Evolutionary conservation across 1,140 invertebrate genomes (phyloP).

Genomic region (Sinella curviseta): DNA sequence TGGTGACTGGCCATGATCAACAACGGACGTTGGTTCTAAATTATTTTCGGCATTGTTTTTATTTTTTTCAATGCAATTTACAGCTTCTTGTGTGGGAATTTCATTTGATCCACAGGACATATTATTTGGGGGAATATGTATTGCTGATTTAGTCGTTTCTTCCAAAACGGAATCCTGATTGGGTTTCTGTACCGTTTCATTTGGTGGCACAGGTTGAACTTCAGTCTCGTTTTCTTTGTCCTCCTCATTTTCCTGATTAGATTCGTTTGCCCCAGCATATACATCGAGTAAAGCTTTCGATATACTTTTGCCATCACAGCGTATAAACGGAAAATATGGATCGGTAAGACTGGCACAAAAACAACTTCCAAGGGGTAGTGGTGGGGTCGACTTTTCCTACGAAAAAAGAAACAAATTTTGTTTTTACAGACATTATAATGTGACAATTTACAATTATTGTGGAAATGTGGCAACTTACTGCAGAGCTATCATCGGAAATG

Average conservation of each 20-base stretch:
- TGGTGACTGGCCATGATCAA: not conserved
- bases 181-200: not conserved
- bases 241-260: not conserved
- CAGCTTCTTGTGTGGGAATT: no score
- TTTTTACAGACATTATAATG: not conserved
- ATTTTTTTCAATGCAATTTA: no score
- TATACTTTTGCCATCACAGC: conserved; percentile 68
- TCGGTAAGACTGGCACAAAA: conserved; percentile 61
- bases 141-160: no score
- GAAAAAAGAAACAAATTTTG: not conserved
- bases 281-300: conserved; percentile 71
- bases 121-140: no score
- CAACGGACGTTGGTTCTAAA: not conserved
- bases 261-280: conserved; percentile 59
- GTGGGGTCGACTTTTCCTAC: not conserved
- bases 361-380: not conserved
- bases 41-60: not conserved
- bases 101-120: no score
- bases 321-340: conserved; percentile 73
- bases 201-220: not conserved
- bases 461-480: not conserved
- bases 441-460: not conserved
- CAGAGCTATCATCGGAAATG: not conserved
- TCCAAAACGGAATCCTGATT: no score
- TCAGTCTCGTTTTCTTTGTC: conserved; percentile 19